Evolutionary conservation across 2,888 invertebrate genomes (phyloP).

Genomic region (Yponomeuta evonymella): DNA sequence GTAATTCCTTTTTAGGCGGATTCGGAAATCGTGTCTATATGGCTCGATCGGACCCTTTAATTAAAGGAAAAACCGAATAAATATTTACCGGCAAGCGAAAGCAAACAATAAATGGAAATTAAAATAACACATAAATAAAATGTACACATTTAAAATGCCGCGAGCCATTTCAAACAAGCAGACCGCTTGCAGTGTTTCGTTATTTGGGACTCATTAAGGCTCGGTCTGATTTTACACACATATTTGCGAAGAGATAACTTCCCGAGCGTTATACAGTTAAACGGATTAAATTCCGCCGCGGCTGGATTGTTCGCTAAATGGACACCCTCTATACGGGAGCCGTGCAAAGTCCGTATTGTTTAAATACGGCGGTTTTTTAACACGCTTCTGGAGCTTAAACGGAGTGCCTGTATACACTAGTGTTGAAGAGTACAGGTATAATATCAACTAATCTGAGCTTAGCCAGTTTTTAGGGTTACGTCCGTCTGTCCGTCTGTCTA

Average conservation of each 20-base stretch:
- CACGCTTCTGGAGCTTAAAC: no score
- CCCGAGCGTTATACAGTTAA: slow-evolving; percentile 55
- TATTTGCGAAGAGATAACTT: slow-evolving; percentile 52
- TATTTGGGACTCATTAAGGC: slow-evolving; percentile 59
- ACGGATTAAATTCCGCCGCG: slow-evolving; percentile 63
- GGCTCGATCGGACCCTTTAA: neutral
- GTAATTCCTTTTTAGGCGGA: no score
- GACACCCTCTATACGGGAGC: slow-evolving; percentile 45
- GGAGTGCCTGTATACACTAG: no score
- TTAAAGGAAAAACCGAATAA: neutral
- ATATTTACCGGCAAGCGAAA: neutral
- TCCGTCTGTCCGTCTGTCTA: no score
- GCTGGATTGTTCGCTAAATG: slow-evolving; percentile 60
- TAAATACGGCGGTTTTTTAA: neutral
- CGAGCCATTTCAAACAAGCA: slow-evolving; percentile 14
- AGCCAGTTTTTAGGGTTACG: no score
- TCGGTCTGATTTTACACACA: slow-evolving; percentile 52
- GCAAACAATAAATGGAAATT: neutral
- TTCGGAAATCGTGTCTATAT: no score
- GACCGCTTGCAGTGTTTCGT: slow-evolving; percentile 35
- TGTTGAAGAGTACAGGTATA: no score
- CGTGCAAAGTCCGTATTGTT: neutral
- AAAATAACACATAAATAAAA: neutral
- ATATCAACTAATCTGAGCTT: no score
- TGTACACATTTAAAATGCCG: neutral